Evolutionary conservation across 2,888 invertebrate species (phyloP), one percentile per base, ranked within the genome.

Genomic region (Clistopyga incitator): DNA sequence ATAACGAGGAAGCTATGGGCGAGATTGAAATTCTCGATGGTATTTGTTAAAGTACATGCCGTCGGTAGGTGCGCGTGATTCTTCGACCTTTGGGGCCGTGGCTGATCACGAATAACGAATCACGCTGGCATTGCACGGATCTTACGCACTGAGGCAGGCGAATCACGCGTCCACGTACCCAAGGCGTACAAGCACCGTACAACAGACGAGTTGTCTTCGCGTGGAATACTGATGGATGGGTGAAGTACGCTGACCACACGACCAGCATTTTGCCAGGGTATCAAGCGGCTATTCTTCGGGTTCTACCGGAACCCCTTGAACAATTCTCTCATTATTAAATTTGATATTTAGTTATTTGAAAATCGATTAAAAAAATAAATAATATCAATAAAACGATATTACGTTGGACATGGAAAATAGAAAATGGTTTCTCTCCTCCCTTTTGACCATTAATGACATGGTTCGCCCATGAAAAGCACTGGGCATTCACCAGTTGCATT

Each of bases 111-210:
- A 84, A 85, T 86, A 82, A 76, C 82, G 87, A 87, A 87, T 88
- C 81, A 86, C 82, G 88, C 86, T 88, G 87, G 87, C 89, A 86
- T 86, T 88, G 89, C 89, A 87, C 88, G 87, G 88, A 88, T 86
- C 85, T 87, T 85, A 87, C 88, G 86, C 88, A 88, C 88, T 89
- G 83, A 64, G 88, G 88, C 90, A 89, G 88, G 89, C 89, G 84
- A 85, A 87, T 90, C 90, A 89, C 89, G 90, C 88, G 87, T 89
- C 85, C 89, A 88, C 88, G 90, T 90, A 89, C 87, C 84, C 87
- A 87, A 86, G 80, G 86, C 86, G 87, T 89, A 90, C 88, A 89
- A 90, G 89, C 88, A 84, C 86, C 86, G 84, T 90, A 90, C 91
- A 90, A 88, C 89, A 87, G 88, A 86, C 86, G 84, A 86, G 86